These are phyloP conservation scores for Clinocottus analis DNA, from an alignment of 2,113 vertebrate genomes.

Conservation along the genomic window DNA sequence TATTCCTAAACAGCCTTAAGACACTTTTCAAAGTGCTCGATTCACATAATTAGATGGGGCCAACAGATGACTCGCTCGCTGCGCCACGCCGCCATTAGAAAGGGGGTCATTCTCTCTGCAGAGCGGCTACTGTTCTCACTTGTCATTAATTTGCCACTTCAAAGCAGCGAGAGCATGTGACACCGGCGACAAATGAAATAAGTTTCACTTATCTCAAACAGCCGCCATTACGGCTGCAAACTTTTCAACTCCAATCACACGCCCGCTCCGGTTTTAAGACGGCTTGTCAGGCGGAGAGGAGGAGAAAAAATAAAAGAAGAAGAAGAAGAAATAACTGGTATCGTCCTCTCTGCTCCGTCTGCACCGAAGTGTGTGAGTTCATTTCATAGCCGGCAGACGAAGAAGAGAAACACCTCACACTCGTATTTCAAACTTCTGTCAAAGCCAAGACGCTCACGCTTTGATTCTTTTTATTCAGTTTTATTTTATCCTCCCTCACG, in stretches of 20 bases:
- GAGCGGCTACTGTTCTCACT: conserved; percentile 95
- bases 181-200: conserved; percentile 92
- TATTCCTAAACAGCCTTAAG: conserved; percentile 99
- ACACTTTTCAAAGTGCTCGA: conserved; percentile 92
- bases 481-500: too few relatives aligned
- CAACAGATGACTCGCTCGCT: conserved; percentile 97
- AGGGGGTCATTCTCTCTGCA: conserved; percentile 97
- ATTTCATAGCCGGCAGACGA: background rate
- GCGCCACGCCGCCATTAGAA: conserved; percentile 89
- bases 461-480: too few relatives aligned
- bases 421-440: too few relatives aligned
- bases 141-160: conserved; percentile 98
- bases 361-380: background rate
- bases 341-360: conserved; percentile 9
- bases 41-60: conserved; percentile 98
- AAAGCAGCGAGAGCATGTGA: conserved; percentile 92
- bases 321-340: background rate
- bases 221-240: conserved; percentile 91
- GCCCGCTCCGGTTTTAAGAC: conserved; percentile 15
- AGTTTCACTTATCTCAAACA: conserved; percentile 94
- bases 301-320: background rate
- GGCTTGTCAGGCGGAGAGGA: conserved; percentile 7
- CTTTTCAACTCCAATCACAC: conserved; percentile 79
- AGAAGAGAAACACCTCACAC: background rate
- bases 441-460: too few relatives aligned